Base-by-base conservation (phyloP, 2,113 vertebrate genomes). In the Aspidoscelis tigris region DNA sequence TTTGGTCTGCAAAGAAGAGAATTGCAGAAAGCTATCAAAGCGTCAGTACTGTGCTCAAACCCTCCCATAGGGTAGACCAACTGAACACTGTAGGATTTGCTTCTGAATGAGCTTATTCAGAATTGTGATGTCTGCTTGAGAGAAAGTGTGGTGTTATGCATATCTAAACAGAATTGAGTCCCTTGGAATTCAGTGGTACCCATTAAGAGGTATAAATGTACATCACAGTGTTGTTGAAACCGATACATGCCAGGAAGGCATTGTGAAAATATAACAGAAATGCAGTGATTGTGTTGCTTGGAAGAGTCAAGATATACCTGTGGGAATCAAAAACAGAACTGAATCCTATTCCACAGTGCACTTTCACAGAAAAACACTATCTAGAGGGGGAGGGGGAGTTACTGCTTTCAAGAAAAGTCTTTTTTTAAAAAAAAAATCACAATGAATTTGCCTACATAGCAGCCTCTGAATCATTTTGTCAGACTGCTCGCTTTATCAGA, bases 401-500 rank as follows among this genome's bases (percentile, higher is more conserved):
- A 69, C 24, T 33, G 24, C 43, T 53, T 78, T 24, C 39, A 76
- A 44, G 21, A 77, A 78, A 69, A 55, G 7, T 20, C 58, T 64
- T 76, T n/a, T 33, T 33, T 33, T 16, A 39, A 68, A 66, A 73
- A 66, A 73, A 75, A 50, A 26, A 76, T 78, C 55, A 33, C 41
- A 47, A 43, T n/a, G 26, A 84, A 61, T 72, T 39, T 21, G 61
- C 64, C 76, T 26, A 24, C 18, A 24, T 50, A 50, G 41, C 55
- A 72, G 76, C 64, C 6, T 20, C 69, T 39, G 69, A 73, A 84
- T 72, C 2, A 12, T 73, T 79, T 84, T 65, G 26, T 73, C 83
- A 84, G 55, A 39, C 55, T 50, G 55, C 43, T 64, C 26, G 24
- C 26, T 72, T 21, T 41, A 79, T 73, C 76, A 79, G 83, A 84